phyloP scores from a whole-genome alignment of 1,140 invertebrate genomes.

The Phortica variegata region DNA sequence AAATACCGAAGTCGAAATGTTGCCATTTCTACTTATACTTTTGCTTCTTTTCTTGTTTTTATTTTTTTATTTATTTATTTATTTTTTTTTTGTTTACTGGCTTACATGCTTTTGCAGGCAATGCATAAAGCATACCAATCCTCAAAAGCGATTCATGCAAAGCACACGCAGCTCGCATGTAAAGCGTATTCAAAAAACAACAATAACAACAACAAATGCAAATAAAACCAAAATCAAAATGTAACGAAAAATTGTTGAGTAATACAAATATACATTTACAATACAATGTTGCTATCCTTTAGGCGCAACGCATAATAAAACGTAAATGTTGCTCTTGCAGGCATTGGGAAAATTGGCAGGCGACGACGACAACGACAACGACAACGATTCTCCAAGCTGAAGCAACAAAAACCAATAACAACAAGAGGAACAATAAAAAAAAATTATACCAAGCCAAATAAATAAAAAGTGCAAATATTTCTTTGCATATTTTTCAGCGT shows the following conservation, averaged over 20 bases:
- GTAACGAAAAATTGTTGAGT: too few species aligned
- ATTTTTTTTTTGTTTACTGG: too few species aligned
- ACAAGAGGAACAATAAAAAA: background rate
- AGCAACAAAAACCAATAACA: background rate
- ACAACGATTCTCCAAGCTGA: slow-evolving; percentile 3
- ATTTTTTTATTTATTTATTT: too few species aligned
- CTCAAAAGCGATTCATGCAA: slow-evolving; percentile 1
- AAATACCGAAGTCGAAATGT: slow-evolving; percentile 54
- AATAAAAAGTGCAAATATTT: slow-evolving; percentile 55
- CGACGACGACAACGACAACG: slow-evolving; percentile 22
- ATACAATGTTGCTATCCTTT: slow-evolving; percentile 39
- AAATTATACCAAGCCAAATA: slow-evolving; percentile 36
- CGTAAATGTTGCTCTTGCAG: slow-evolving; percentile 47
- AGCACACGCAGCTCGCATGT: slow-evolving; percentile 18
- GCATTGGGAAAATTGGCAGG: background rate
- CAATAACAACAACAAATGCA: too few species aligned
- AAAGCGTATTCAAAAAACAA: too few species aligned
- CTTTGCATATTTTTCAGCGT: slow-evolving; percentile 47
- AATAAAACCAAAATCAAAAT: too few species aligned
- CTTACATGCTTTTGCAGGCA: too few species aligned
- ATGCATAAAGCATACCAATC: slow-evolving; percentile 35
- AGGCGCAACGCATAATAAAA: slow-evolving; percentile 52
- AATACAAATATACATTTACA: too few species aligned
- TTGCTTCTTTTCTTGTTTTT: slow-evolving; percentile 7
- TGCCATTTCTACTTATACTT: slow-evolving; percentile 36